These are phyloP conservation scores for Slavum lentiscoides DNA, from an alignment of 2,888 invertebrate genomes.

Conservation along the genomic window DNA sequence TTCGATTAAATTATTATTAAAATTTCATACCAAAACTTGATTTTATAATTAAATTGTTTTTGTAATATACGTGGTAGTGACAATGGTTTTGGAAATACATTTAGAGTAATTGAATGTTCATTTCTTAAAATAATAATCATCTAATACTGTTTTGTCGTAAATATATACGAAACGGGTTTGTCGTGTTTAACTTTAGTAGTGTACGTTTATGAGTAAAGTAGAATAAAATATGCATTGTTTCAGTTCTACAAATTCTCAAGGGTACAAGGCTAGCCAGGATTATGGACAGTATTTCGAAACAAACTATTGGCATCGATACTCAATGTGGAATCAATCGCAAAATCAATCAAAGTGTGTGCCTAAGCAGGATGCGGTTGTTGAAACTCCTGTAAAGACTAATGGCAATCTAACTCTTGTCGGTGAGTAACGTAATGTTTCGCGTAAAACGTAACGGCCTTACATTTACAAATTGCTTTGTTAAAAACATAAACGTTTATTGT, in stretches of 20 bases:
- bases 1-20: no score
- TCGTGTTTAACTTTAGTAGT: not conserved
- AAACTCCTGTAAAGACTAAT: constrained; percentile 25
- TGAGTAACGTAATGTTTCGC: not conserved
- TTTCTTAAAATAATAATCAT: not conserved
- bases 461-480: not conserved
- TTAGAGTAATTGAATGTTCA: not conserved
- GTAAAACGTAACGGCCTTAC: no score
- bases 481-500: not conserved
- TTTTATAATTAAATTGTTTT: no score
- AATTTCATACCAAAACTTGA: no score
- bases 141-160: no score
- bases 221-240: not conserved
- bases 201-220: not conserved
- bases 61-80: no score
- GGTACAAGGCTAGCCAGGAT: constrained; percentile 45
- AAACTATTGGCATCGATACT: constrained; percentile 48
- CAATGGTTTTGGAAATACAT: no score
- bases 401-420: constrained; percentile 34
- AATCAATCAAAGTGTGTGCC: constrained; percentile 21
- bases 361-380: constrained; percentile 10
- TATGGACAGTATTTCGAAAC: constrained; percentile 51
- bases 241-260: constrained; percentile 43
- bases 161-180: no score
- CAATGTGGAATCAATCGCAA: constrained; percentile 36